Percentiles rank a stretch among this genome's conserved stretches.
Evolutionary conservation across 1,140 invertebrate genomes (phyloP).

Genomic region (Eciton burchellii): DNA sequence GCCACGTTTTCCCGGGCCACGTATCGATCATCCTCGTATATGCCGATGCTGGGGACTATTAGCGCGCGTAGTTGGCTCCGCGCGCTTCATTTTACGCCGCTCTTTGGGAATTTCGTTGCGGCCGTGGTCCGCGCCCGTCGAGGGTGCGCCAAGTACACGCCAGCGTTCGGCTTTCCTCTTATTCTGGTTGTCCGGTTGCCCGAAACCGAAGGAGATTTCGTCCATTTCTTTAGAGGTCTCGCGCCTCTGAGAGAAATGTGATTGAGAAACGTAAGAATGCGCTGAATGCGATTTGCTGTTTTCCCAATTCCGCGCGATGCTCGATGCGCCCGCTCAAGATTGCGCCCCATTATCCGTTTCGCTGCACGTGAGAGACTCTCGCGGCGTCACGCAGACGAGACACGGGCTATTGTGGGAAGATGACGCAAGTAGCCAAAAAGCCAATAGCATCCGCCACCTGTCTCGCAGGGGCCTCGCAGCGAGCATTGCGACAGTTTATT

Average conservation of each 20-base stretch:
- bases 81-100: slow-evolving; percentile 26
- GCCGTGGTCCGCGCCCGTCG: too few relatives aligned
- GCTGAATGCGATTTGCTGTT: not conserved
- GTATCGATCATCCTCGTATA: slow-evolving; percentile 49
- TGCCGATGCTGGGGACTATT: slow-evolving; percentile 24
- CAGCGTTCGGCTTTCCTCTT: too few relatives aligned
- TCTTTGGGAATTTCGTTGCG: slow-evolving; percentile 24
- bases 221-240: not conserved
- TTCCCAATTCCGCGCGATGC: not conserved
- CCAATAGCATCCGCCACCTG: slow-evolving; percentile 58
- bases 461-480: not conserved
- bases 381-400: not conserved
- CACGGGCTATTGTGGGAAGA: slow-evolving; percentile 21
- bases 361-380: slow-evolving; percentile 19
- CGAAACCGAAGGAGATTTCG: too few relatives aligned
- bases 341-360: slow-evolving; percentile 6
- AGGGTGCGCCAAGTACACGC: too few relatives aligned
- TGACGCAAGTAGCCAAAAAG: slow-evolving; percentile 52
- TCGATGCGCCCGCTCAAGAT: not conserved
- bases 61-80: slow-evolving; percentile 28
- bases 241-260: not conserved
- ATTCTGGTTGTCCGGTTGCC: too few relatives aligned
- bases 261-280: not conserved
- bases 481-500: slow-evolving; percentile 1
- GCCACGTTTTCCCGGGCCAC: slow-evolving; percentile 43